These are phyloP conservation scores for Cyclophora punctaria DNA, from an alignment of 2,888 invertebrate genomes.

Conservation along the genomic window DNA sequence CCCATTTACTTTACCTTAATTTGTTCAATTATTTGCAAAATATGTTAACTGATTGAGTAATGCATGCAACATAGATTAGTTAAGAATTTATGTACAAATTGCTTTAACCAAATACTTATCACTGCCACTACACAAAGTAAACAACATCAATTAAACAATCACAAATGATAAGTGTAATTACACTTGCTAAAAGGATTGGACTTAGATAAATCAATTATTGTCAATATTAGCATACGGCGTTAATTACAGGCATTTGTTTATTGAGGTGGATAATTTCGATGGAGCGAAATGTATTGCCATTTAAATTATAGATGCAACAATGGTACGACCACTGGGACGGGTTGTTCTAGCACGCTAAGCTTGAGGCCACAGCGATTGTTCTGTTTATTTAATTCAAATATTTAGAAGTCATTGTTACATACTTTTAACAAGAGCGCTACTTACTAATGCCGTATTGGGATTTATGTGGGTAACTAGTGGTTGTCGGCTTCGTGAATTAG, in stretches of 20 bases:
- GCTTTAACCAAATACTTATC: no score
- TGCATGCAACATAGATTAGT: no score
- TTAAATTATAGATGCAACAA: conserved; percentile 71
- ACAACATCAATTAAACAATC: conserved; percentile 12
- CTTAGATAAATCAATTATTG: conserved; percentile 46
- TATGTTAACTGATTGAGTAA: no score
- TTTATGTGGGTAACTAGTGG: no score
- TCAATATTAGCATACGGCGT: conserved; percentile 59
- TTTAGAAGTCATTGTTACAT: neutral
- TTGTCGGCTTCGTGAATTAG: no score
- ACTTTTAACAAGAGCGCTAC: no score
- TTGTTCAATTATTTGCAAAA: no score
- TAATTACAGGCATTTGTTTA: conserved; percentile 66
- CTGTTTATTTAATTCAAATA: neutral
- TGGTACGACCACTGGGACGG: conserved; percentile 53
- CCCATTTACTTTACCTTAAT: no score
- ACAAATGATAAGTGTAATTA: conserved; percentile 13
- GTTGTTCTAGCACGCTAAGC: conserved; percentile 23
- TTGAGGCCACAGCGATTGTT: conserved; percentile 8
- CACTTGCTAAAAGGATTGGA: conserved; percentile 13
- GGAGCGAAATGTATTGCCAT: conserved; percentile 62
- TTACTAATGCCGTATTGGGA: no score
- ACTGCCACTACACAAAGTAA: no score
- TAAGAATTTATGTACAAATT: no score
- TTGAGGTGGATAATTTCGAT: conserved; percentile 34